Percentiles rank a stretch among this genome's conserved stretches.
These are phyloP conservation scores for Stylophora pistillata DNA, from an alignment of 64 coral and sea anemone species.

Conservation along the genomic window DNA sequence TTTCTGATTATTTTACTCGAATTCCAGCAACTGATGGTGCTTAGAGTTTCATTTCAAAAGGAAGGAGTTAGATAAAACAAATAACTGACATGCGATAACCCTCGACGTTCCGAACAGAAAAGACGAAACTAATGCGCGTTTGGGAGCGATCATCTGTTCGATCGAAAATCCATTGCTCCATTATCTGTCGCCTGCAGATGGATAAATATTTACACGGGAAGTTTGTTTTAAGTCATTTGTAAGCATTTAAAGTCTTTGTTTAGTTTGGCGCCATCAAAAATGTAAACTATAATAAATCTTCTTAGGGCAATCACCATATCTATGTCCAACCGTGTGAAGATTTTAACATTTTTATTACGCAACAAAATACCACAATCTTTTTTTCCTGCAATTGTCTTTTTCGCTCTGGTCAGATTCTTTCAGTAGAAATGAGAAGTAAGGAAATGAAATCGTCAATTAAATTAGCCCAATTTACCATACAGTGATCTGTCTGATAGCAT, in stretches of 20 bases:
- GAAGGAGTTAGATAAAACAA: constrained; percentile 4
- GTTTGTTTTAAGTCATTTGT: constrained; percentile 75
- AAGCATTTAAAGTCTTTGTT: constrained; percentile 58
- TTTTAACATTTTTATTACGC: background rate
- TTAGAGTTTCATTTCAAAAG: background rate
- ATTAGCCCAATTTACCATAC: constrained; percentile 7
- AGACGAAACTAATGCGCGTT: background rate
- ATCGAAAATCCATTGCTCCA: constrained; percentile 61
- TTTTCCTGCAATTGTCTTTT: background rate
- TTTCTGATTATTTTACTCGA: constrained; percentile 17
- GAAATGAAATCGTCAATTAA: constrained; percentile 33
- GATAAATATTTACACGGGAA: constrained; percentile 79
- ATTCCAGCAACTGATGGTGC: background rate
- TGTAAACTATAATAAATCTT: constrained; percentile 52
- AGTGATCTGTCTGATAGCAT: constrained; percentile 4
- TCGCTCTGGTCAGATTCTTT: background rate
- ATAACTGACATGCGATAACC: background rate
- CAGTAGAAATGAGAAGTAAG: constrained; percentile 8
- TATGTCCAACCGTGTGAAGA: background rate
- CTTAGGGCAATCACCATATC: constrained; percentile 20
- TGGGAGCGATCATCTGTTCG: constrained; percentile 61
- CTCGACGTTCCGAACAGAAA: background rate
- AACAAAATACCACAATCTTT: constrained; percentile 4
- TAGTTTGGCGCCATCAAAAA: constrained; percentile 45
- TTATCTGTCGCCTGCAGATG: constrained; percentile 76